Evolutionary conservation across 2,888 invertebrate species (phyloP), one percentile per base, ranked within the genome.

Genomic region (Tiliacea citrago): DNA sequence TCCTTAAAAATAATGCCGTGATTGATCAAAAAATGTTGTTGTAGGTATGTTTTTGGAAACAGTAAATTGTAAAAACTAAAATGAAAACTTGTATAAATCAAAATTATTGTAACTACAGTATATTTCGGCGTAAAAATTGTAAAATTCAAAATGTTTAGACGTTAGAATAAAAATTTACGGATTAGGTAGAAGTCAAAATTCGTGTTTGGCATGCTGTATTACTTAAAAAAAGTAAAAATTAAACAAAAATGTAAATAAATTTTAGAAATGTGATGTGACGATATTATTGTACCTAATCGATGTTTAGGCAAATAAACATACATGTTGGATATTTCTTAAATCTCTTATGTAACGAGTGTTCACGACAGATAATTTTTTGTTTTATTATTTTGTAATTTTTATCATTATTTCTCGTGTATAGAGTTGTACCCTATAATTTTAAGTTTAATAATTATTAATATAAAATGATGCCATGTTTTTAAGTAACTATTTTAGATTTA

Each of bases 401-500:
- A 81, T 68, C 12, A 76, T 86, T 78, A 77, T 86, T 84, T 86
- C 62, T 84, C 77, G 75, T 88, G 88, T 88, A 88, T 88, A 89
- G 87, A 88, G 88, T 90, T 90, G 84, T 88, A 89, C 83, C 85
- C 85, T 84, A 77, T 83, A 81, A 83, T 78, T 87, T 87, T 86
- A 88, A 82, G 81, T 90, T 85, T 77, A 86, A 79, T 88, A 66
- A 82, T 89, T 88, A 90, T 91, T 92, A 92, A 88, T 89, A 91
- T 90, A 91, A 93, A 94, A 91, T 86, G 96, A 96, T 96, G 96
- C 96, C 96, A 96, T 96, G 96, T 96, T 96, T 95, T 92, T 90
- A 89, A 90, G 90, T 93, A 93, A 93, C 94, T 94, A 94, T 92
- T 93, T 93, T 95, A 94, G 92, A 87, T 89, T 92, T 93, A 93